A percentile compares a stretch with the other conserved stretches of the same genome.
Evolutionary conservation across 2,888 invertebrate genomes (phyloP).

Genomic region (Lasioglossum oenotherae): DNA sequence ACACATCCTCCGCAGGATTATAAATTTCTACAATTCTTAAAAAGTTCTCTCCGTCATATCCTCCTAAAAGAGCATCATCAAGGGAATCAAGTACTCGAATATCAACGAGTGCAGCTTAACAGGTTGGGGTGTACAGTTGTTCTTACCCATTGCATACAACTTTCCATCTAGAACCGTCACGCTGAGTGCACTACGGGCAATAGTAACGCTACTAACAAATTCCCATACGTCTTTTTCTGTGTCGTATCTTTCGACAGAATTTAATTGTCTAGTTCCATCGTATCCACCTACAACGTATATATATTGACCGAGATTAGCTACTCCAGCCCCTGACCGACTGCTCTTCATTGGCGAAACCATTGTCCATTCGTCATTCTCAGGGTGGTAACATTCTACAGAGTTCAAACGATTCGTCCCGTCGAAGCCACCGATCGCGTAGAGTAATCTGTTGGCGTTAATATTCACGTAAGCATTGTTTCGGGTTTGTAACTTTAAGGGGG

Average conservation of each 20-base stretch:
- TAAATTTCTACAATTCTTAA: conserved; percentile 95
- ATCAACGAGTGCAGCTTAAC: not conserved
- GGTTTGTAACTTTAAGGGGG: not conserved
- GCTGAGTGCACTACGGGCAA: conserved; percentile 94
- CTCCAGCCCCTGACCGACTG: conserved; percentile 94
- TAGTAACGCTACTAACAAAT: conserved; percentile 90
- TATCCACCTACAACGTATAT: conserved; percentile 98
- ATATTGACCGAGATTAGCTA: conserved; percentile 93
- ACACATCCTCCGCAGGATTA: conserved; percentile 90
- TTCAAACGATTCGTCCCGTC: conserved; percentile 92
- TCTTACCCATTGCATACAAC: conserved; percentile 94
- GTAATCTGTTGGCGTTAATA: conserved; percentile 74
- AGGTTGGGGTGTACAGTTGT: not conserved
- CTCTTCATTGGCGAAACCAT: conserved; percentile 91
- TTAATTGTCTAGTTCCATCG: conserved; percentile 92
- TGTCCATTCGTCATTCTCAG: conserved; percentile 96
- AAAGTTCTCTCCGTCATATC: conserved; percentile 95
- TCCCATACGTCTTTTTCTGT: conserved; percentile 94
- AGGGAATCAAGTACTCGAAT: not conserved
- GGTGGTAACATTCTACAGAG: conserved; percentile 96
- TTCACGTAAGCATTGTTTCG: not conserved
- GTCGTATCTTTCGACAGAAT: conserved; percentile 94
- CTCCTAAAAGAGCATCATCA: conserved; percentile 87
- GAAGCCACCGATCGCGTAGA: conserved; percentile 95
- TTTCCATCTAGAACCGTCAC: conserved; percentile 94